Evolutionary conservation across 2,888 invertebrate species (phyloP).

Genomic region (Salticus scenicus): DNA sequence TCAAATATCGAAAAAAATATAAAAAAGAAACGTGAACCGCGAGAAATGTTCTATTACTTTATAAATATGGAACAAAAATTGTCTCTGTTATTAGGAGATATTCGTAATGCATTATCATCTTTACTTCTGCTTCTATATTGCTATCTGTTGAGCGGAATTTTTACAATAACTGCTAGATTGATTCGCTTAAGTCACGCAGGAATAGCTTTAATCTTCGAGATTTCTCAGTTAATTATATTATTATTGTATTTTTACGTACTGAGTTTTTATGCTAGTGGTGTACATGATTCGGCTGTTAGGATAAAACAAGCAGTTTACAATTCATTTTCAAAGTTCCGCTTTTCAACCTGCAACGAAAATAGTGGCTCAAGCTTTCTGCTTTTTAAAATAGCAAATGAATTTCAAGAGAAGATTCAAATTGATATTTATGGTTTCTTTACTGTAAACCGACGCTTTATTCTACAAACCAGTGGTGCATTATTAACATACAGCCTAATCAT

Average conservation of each 20-base stretch:
- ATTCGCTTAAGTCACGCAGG: neutral
- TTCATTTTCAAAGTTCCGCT: constrained; percentile 13
- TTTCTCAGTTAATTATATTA: neutral
- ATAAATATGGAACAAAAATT: neutral
- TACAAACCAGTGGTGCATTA: constrained; percentile 50
- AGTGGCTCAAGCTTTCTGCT: constrained; percentile 17
- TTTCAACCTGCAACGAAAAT: neutral
- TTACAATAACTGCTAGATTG: constrained; percentile 30
- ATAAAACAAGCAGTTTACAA: constrained; percentile 7
- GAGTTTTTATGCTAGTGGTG: constrained; percentile 24
- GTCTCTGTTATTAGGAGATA: neutral
- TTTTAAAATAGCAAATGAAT: constrained; percentile 11
- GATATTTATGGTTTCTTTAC: constrained; percentile 20
- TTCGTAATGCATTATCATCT: constrained; percentile 24
- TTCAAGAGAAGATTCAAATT: constrained; percentile 14
- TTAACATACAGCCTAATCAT: constrained; percentile 46
- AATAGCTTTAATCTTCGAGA: neutral
- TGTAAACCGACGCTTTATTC: constrained; percentile 36
- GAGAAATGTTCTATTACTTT: neutral
- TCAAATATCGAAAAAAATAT: neutral
- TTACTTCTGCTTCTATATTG: constrained; percentile 22
- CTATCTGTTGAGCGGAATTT: constrained; percentile 36
- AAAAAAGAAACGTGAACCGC: neutral
- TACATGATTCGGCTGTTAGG: constrained; percentile 15
- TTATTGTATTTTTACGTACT: constrained; percentile 26